Base-by-base conservation (phyloP, 2,888 invertebrate genomes). In the Zeuzera pyrina region DNA sequence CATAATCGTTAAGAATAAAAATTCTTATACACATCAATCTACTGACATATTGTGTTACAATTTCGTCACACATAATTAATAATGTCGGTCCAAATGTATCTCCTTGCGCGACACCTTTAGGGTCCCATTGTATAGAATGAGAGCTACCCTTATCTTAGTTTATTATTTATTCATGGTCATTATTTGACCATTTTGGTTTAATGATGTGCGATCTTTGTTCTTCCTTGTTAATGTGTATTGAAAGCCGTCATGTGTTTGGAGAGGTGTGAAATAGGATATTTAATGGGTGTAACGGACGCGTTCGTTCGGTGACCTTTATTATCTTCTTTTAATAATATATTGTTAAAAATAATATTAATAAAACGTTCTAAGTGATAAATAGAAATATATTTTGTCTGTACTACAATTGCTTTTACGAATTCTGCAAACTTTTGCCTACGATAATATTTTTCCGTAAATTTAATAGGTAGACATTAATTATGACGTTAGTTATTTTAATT, bases 141-240 rank as follows among this genome's bases (percentile, higher is more conserved):
- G 64, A 65, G 69, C 76, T 12, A 50, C 56, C 57, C 57, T 71
- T 70, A 74, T 74, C 77, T 67, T 52, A 64, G 54, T 64, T 42
- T 55, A 74, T 73, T 67, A 79, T 77, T 79, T 81, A 81, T 81
- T 81, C 76, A 77, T 77, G 83, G 83, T 81, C 81, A 83, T 83
- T 81, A 81, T 81, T 81, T 81, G 81, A 79, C 81, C 81, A 70
- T 81, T 79, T 77, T 62, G 45, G 65, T 68, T 70, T 81, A 78
- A 81, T 83, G 79, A 77, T 76, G 70, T 70, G 65, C 57, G 52
- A 64, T 67, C 69, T 61, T 78, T 81, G 79, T 78, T 74, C 71
- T 73, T 66, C 58, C 57, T 46, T 60, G 61, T 62, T 65, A 58
- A 60, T 38, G 38, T 26, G 35, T 29, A 23, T 33, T 15, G n/a